Conservation (phyloP, 2,888 invertebrate genomes). For the Tetragnatha montana region DNA sequence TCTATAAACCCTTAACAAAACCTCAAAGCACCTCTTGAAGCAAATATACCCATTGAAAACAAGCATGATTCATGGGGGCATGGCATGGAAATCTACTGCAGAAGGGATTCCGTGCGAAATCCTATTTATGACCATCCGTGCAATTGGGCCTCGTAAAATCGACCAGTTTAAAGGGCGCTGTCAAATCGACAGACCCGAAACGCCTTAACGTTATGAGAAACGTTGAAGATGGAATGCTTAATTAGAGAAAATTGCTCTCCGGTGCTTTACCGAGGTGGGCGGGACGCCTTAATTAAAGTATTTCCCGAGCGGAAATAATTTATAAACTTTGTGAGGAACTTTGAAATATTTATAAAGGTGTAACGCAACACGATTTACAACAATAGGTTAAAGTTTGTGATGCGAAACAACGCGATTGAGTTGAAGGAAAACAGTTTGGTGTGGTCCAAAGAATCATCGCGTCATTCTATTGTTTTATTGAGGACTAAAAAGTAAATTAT, state of each 20-base stretch:
- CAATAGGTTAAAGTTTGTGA: neutral
- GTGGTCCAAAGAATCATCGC: no score
- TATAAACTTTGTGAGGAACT: neutral
- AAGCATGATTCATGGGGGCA: no score
- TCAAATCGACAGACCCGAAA: neutral
- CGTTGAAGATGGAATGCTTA: conserved; percentile 1
- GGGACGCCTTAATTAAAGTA: neutral
- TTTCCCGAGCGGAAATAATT: neutral
- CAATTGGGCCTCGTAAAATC: neutral
- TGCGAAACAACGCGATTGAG: no score
- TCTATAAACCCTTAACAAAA: no score
- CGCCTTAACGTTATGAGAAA: neutral
- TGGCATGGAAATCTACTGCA: no score
- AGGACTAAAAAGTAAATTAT: no score
- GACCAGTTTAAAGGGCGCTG: neutral
- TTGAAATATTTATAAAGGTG: neutral
- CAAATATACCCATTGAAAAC: no score
- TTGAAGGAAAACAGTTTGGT: neutral
- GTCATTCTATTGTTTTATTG: no score
- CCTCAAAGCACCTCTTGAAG: no score
- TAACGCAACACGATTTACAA: neutral
- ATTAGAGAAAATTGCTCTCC: neutral
- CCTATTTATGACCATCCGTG: neutral
- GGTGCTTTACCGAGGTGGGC: neutral
- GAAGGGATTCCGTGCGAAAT: neutral